phyloP scores from a whole-genome alignment of 2,888 invertebrate species.

The Caenorhabditis sulstoni region DNA sequence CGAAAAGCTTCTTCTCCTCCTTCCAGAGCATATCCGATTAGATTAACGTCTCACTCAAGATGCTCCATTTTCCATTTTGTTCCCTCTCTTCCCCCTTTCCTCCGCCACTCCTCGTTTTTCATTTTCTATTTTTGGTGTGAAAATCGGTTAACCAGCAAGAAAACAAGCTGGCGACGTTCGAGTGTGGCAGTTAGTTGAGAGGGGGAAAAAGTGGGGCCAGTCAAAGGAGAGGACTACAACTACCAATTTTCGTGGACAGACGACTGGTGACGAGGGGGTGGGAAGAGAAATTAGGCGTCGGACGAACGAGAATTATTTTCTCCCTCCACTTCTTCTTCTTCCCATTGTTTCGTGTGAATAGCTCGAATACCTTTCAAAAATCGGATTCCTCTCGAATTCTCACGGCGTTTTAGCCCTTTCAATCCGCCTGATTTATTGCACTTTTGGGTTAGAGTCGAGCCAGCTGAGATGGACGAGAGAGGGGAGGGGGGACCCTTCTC shows the following conservation, averaged over 20 bases:
- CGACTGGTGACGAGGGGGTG: too few relatives aligned
- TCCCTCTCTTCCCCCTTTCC: neutral
- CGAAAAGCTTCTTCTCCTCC: too few relatives aligned
- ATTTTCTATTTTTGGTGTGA: neutral
- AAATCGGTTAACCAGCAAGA: too few relatives aligned
- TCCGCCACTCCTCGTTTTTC: too few relatives aligned
- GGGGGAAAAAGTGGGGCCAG: neutral
- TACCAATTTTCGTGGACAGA: conserved; percentile 25
- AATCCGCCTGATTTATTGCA: conserved; percentile 45
- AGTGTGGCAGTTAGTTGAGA: conserved; percentile 30
- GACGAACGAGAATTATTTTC: too few relatives aligned
- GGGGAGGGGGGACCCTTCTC: neutral
- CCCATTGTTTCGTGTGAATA: neutral
- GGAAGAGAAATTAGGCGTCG: too few relatives aligned
- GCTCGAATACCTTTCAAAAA: too few relatives aligned
- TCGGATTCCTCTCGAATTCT: too few relatives aligned
- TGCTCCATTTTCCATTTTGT: neutral
- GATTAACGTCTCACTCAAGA: neutral
- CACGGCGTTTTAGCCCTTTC: too few relatives aligned
- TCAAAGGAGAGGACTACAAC: conserved; percentile 30
- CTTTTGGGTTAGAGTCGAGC: conserved; percentile 27
- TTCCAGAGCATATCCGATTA: too few relatives aligned
- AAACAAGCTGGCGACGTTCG: neutral
- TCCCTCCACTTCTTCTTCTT: neutral
- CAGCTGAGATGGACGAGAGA: too few relatives aligned